Evolutionary conservation across 2,797 vertebrate species (phyloP), one percentile per base, ranked within the genome.

Genomic region (Brachymystax lenok): DNA sequence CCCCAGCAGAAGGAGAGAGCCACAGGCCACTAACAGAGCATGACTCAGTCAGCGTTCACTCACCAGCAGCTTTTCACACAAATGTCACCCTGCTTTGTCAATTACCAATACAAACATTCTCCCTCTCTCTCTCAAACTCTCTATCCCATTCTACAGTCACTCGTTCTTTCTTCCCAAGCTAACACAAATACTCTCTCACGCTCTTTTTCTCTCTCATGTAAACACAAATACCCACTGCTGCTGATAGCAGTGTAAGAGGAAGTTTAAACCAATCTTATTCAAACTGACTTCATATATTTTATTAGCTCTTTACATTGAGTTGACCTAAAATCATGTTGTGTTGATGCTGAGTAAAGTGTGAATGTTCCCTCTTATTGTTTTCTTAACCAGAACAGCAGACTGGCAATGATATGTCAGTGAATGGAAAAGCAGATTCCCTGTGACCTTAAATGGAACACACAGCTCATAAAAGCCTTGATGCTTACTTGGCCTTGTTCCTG

Each of bases 161-260:
- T 16, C 3, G 35, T 33, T 33, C 46, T 13, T 50, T 52, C 24
- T 52, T 16, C 27, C 50, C 51, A 14, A 75, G 76, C 78, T 27
- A 88, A 83, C 79, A 80, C 81, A 88, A 91, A 87, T 84, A 46
- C 40, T 56, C 51, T 40, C 56, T 85, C 85, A 84, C 83, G 86
- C 87, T 80, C 76, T 54, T 10, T 80, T 66, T 71, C 75, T 51
- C 75, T 28, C 30, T 69, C 12, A 69, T 30, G 7, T 52, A n/a
- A 33, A 51, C 28, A 27, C 51, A 40, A 12, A 51, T 27, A 50
- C 35, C 7, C 67, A 35, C 67, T 4, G 30, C 4, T 54, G 1
- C 24, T 72, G 21, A n/a, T 46, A 35, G 35, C 35, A 35, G 35
- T 35, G 35, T 35, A 7, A 35, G 33, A 35, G 33, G 33, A 35